phyloP scores from a whole-genome alignment of 1,140 invertebrate species.

The Drosophila equinoxialis region DNA sequence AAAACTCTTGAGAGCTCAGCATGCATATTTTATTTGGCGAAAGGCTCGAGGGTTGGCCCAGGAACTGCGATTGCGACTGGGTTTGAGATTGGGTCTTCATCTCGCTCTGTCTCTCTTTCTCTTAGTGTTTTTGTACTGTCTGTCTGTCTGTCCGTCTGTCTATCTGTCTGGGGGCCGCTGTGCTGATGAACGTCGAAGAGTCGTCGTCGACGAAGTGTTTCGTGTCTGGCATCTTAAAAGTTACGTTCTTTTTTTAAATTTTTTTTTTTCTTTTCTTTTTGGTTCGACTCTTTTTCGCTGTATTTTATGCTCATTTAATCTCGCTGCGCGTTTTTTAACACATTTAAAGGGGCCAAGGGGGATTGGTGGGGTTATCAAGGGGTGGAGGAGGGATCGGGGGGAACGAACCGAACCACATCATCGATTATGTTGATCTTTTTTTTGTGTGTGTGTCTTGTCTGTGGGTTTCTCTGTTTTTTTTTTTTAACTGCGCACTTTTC shows the following conservation, averaged over 20 bases:
- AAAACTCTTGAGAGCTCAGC: constrained; percentile 62
- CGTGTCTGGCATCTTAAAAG: constrained; percentile 74
- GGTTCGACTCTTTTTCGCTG: constrained; percentile 50
- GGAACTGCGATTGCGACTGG: constrained; percentile 36
- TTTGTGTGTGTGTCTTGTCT: constrained; percentile 40
- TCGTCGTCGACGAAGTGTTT: constrained; percentile 47
- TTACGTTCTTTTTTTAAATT: constrained; percentile 39
- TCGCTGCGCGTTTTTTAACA: constrained; percentile 76
- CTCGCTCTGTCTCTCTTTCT: not conserved
- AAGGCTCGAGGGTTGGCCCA: constrained; percentile 47
- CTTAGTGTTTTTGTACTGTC: constrained; percentile 18
- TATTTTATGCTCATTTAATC: constrained; percentile 80
- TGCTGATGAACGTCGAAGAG: constrained; percentile 63
- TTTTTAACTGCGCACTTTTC: constrained; percentile 77
- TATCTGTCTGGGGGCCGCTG: constrained; percentile 59
- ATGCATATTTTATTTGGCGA: constrained; percentile 71
- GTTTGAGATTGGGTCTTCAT: constrained; percentile 22
- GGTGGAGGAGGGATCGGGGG: not conserved
- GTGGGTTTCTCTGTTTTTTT: constrained; percentile 48
- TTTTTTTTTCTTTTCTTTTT: constrained; percentile 18
- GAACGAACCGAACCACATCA: constrained; percentile 59
- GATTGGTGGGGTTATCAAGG: not conserved
- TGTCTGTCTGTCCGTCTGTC: constrained; percentile 4
- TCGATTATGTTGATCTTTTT: constrained; percentile 76
- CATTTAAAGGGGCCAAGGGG: constrained; percentile 54